Conservation (phyloP, 1,140 invertebrate genomes). For the Goniozus legneri region DNA sequence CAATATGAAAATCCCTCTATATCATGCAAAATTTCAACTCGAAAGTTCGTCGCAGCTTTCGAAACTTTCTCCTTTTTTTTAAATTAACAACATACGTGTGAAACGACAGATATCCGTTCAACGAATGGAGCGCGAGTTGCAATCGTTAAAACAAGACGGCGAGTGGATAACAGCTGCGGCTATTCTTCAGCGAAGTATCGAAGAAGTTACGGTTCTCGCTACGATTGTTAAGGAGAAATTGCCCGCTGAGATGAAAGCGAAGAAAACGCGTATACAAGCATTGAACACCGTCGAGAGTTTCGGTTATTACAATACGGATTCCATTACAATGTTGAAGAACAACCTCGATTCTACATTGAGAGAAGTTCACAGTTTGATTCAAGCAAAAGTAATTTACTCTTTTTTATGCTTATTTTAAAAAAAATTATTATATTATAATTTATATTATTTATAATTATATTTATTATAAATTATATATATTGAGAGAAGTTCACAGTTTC, state of each 20-base stretch:
- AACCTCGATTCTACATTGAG: slow-evolving; percentile 33
- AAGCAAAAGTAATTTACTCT: slow-evolving; percentile 38
- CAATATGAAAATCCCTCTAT: no score
- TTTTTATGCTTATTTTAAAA: background rate
- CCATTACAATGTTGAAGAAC: slow-evolving; percentile 60
- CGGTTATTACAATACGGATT: slow-evolving; percentile 65
- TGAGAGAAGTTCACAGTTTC: no score
- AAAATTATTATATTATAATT: background rate
- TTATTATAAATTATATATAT: slow-evolving; percentile 52
- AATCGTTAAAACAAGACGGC: slow-evolving; percentile 49
- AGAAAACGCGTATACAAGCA: slow-evolving; percentile 66
- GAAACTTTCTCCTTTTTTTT: no score
- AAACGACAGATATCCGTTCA: slow-evolving; percentile 38
- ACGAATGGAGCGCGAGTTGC: slow-evolving; percentile 37
- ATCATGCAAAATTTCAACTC: no score
- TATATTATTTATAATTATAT: slow-evolving; percentile 38
- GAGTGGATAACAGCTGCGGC: slow-evolving; percentile 53
- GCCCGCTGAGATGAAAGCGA: slow-evolving; percentile 65
- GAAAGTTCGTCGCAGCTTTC: no score
- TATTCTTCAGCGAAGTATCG: slow-evolving; percentile 67
- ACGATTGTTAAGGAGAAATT: slow-evolving; percentile 76
- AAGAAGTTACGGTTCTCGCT: slow-evolving; percentile 66
- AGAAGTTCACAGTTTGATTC: slow-evolving; percentile 41
- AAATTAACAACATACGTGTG: no score
- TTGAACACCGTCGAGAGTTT: slow-evolving; percentile 66